Base-by-base conservation (phyloP, 53 echinoderm and acorn worm species). In the Paelopatides confundens region DNA sequence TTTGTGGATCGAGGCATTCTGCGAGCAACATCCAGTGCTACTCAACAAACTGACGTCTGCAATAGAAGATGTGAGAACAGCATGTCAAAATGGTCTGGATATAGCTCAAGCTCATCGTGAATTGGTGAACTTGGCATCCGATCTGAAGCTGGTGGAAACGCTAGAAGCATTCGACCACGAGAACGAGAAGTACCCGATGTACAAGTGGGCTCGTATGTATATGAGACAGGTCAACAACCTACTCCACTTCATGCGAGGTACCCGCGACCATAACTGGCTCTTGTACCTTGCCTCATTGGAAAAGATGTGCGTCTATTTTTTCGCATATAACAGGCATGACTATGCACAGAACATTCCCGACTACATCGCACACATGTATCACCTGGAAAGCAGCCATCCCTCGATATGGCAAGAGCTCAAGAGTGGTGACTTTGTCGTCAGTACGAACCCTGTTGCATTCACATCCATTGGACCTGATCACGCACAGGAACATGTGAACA, bases 401-500 rank as follows among this genome's bases (percentile, higher is more conserved):
- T 58, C 39, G n/a, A 53, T 82, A 31, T 89, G 89, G 82, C 17
- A 66, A 21, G 54, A 69, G 29, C 24, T 89, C 26, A 9, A 34
- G 23, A 5, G 24, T 36, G 35, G 48, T 18, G 65, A 68, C 31
- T 82, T 85, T 36, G 33, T 67, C 38, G 85, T 89, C 6, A 85
- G 69, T 36, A 89, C 54, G 21, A 85, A 71, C 39, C 18, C 63
- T 6, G 46, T 86, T 27, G 63, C 86, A 40, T 90, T 86, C 66
- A 90, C 85, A 18, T 6, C 69, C 29, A 24, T 90, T 49, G 87
- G 87, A 49, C 67, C 65, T 14, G 81, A 90, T 33, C 90, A 65
- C 23, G 90, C 79, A 29, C 84, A 71, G 23, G 91, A 91, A 87
- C 78, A 86, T 29, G 21, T 65, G 21, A 89, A 89, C 82, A 89